Evolutionary conservation across 2,888 invertebrate species (phyloP).

Genomic region (Pediacus dermestoides): DNA sequence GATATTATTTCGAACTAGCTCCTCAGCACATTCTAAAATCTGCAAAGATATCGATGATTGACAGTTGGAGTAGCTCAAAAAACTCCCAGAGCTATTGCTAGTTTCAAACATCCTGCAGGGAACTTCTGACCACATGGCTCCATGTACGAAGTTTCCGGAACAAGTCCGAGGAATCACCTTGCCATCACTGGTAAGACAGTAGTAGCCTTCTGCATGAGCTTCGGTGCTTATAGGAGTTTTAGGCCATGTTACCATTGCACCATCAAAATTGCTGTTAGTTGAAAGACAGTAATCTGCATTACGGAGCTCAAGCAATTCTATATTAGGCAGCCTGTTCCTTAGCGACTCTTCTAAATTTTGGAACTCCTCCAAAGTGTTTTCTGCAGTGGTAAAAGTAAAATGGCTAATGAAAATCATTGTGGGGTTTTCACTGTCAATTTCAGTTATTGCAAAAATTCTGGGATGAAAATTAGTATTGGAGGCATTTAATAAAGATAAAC

Average conservation of each 20-base stretch:
- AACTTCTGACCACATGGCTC: constrained; percentile 55
- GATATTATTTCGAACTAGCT: no score
- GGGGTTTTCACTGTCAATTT: constrained; percentile 21
- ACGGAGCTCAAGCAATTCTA: background rate
- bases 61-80: no score
- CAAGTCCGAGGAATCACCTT: constrained; percentile 57
- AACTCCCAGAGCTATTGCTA: no score
- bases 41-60: no score
- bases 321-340: background rate
- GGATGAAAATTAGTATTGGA: constrained; percentile 20
- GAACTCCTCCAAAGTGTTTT: constrained; percentile 1
- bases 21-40: no score
- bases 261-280: background rate
- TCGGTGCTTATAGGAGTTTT: constrained; percentile 11
- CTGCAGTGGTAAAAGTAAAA: background rate
- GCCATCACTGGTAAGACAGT: constrained; percentile 56
- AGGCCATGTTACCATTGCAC: constrained; percentile 27
- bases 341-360: no score
- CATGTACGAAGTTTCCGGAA: constrained; percentile 55
- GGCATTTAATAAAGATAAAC: no score
- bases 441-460: constrained; percentile 30
- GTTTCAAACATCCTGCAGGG: no score
- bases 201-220: constrained; percentile 22
- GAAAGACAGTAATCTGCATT: background rate
- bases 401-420: background rate